A percentile compares a stretch with the other conserved stretches of the same genome.
phyloP scores from a whole-genome alignment of 2,797 vertebrate genomes.

The Eidolon dupreanum region DNA sequence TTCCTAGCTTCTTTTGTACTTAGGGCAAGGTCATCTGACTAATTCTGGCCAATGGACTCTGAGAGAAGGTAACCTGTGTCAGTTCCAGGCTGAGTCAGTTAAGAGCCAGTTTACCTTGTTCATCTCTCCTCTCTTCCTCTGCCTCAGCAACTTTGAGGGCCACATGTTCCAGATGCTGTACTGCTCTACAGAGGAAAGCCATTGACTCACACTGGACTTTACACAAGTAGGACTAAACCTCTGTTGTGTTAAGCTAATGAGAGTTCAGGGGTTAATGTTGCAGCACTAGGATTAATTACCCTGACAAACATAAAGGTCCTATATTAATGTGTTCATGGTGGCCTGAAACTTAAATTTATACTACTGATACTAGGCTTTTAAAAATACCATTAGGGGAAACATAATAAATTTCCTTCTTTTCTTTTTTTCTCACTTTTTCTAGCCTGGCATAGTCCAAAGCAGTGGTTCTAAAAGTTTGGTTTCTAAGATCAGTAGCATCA shows the following conservation, averaged over 20 bases:
- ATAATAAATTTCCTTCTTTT: not conserved
- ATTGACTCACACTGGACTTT: not conserved
- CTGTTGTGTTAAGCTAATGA: not conserved
- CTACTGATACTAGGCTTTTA: not conserved
- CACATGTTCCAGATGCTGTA: not conserved
- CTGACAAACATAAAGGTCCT: not conserved
- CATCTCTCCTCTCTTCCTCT: not conserved
- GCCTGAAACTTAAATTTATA: slow-evolving; percentile 6
- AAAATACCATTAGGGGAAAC: slow-evolving; percentile 9
- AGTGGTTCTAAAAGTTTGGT: not conserved
- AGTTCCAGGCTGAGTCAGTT: not conserved
- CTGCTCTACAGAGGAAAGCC: not conserved
- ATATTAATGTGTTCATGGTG: not conserved
- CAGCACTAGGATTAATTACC: not conserved
- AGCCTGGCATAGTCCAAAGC: not conserved
- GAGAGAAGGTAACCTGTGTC: not conserved
- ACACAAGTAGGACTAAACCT: not conserved
- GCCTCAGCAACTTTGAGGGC: not conserved
- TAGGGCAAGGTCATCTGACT: not conserved
- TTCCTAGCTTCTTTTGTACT: not conserved
- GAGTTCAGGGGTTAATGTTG: not conserved
- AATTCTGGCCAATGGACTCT: not conserved
- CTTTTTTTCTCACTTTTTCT: not conserved
- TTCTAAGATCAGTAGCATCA: not conserved
- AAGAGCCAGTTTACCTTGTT: not conserved